phyloP scores from a whole-genome alignment of 2,888 invertebrate genomes.

The Xestoiulus laeticollis region DNA sequence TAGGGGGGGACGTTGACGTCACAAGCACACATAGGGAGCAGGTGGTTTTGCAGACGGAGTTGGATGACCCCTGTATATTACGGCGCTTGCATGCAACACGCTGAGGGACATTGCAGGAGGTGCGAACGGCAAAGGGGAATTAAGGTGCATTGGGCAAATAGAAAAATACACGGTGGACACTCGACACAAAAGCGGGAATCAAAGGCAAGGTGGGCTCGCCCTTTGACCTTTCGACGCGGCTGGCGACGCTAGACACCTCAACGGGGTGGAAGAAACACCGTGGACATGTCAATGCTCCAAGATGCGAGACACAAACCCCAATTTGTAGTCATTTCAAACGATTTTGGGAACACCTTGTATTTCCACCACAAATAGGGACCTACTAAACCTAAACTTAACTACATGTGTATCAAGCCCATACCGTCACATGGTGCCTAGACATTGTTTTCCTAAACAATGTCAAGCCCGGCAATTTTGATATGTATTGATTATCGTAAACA shows the following conservation, averaged over 20 bases:
- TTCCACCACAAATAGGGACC: background rate
- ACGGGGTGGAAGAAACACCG: background rate
- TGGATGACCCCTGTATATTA: background rate
- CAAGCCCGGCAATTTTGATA: too few species aligned
- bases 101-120: too few species aligned
- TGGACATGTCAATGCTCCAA: too few species aligned
- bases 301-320: too few species aligned
- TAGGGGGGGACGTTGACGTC: slow-evolving; percentile 21
- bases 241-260: background rate
- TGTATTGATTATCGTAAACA: too few species aligned
- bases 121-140: background rate
- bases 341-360: background rate
- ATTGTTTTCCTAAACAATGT: too few species aligned
- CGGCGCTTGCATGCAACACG: background rate
- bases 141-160: background rate
- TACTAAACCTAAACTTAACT: background rate
- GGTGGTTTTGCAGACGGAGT: slow-evolving; percentile 28
- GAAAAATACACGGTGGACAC: background rate
- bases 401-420: too few species aligned
- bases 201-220: background rate
- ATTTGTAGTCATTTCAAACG: background rate
- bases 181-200: background rate
- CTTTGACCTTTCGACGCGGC: background rate
- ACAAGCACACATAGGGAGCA: background rate
- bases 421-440: too few species aligned